Conservation (phyloP, 2,113 vertebrate species). For the Engraulis encrasicolus region DNA sequence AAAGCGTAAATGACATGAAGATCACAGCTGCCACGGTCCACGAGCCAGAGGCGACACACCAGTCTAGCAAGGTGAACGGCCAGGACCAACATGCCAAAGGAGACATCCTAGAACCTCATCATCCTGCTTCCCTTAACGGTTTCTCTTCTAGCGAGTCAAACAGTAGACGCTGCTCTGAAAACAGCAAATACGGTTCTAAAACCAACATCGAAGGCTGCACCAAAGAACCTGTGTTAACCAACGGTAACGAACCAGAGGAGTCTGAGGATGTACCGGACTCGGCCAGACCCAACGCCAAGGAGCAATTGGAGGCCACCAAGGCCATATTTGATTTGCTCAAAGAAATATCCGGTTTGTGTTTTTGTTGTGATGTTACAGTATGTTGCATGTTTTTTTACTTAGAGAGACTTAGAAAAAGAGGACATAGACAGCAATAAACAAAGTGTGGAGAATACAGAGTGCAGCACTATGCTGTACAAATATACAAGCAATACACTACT, state of each 20-base stretch:
- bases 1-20: background rate
- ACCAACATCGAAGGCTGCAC: no score
- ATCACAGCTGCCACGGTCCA: background rate
- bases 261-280: background rate
- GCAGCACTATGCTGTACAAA: no score
- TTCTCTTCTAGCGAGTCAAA: background rate
- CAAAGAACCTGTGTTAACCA: background rate
- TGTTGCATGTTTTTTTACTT: no score
- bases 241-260: background rate
- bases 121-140: background rate
- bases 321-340: constrained; percentile 77
- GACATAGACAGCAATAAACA: no score
- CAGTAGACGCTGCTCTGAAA: no score
- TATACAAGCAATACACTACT: no score
- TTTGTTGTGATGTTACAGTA: background rate
- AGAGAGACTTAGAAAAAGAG: no score
- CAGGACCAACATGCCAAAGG: background rate
- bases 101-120: background rate
- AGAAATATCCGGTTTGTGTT: constrained; percentile 75
- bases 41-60: background rate
- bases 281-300: constrained; percentile 44
- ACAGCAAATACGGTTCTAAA: background rate
- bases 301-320: constrained; percentile 71
- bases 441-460: no score
- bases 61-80: background rate